Base-by-base conservation (phyloP, 1,140 invertebrate species). In the Condylostylus longicornis region DNA sequence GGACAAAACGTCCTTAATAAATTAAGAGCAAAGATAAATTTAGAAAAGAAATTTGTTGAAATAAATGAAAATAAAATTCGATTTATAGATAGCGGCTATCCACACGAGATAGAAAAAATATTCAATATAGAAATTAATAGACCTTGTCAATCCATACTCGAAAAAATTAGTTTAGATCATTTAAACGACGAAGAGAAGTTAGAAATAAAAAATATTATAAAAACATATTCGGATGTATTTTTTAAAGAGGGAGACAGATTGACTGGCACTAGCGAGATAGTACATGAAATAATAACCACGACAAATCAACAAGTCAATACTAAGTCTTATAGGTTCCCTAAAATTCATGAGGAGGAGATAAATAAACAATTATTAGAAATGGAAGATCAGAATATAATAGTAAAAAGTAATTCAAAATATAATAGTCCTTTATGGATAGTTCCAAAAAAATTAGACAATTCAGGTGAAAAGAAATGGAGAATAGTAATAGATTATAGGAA, bases 321-420 rank as follows among this genome's bases (percentile, higher is more conserved):
- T 3, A 58, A 55, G 47, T 38, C 43, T 10, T 61, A 61, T 44
- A 33, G 52, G 18, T 52, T 47, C 25, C 53, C 58, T 7, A 35
- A 54, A 44, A 36, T 53, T 15, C 57, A 62, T 35, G 46, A 61
- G 45, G 32, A 53, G 21, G 59, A 65, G 51, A 43, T 64, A 2
- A 21, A 18, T 5, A 35, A 28, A 13, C 38, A 41, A 32, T 36
- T 41, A 6, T 18, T 1, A 2, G 35, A 63, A 45, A 56, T 63
- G 54, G 40, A 57, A 37, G 30, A 51, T 13, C 44, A 63, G 42
- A 44, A 46, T 13, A 61, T 64, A n/a, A 64, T 65, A 37, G 29
- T 41, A 33, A 43, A 45, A 18, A 56, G 49, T n/a, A 38, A 37
- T 20, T 54, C 48, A 20, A 49, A 49, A 7, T 64, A 51, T 43